These are phyloP conservation scores for Mirounga angustirostris DNA, from an alignment of 2,113 vertebrate species.

Conservation along the genomic window DNA sequence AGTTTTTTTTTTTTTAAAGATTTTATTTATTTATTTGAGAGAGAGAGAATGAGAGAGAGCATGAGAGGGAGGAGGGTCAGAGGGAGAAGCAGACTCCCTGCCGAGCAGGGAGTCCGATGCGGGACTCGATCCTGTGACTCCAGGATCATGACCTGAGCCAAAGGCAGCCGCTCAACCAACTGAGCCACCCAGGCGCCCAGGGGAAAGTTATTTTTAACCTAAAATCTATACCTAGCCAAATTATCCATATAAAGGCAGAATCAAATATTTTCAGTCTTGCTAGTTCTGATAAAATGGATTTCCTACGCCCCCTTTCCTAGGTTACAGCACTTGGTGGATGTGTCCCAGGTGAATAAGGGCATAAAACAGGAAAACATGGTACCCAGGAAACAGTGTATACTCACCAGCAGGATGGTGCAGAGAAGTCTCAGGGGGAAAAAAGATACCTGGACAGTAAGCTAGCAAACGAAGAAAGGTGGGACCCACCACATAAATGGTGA, in stretches of 20 bases:
- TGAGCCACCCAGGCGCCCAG: too few relatives aligned
- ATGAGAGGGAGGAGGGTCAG: too few relatives aligned
- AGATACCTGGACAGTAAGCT: not conserved
- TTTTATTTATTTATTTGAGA: too few relatives aligned
- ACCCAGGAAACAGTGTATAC: not conserved
- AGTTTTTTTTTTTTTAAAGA: too few relatives aligned
- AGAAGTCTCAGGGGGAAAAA: rapidly evolving
- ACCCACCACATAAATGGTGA: not conserved
- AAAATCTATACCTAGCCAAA: not conserved
- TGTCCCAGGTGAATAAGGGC: not conserved
- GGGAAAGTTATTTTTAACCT: not conserved
- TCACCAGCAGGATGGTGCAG: not conserved
- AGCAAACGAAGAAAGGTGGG: not conserved
- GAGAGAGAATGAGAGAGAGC: too few relatives aligned
- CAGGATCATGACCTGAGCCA: too few relatives aligned
- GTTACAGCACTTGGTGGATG: not conserved
- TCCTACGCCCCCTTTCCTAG: not conserved
- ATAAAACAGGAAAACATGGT: not conserved
- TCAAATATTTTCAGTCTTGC: not conserved
- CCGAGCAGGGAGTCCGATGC: too few relatives aligned
- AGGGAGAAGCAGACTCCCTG: too few relatives aligned
- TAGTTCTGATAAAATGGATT: not conserved
- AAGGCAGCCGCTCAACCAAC: too few relatives aligned
- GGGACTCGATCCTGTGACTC: too few relatives aligned
- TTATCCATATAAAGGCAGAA: not conserved